Percentiles rank a stretch among this genome's conserved stretches.
Evolutionary conservation across 2,797 vertebrate species (phyloP).

Genomic region (Philypnodon macrostomus): DNA sequence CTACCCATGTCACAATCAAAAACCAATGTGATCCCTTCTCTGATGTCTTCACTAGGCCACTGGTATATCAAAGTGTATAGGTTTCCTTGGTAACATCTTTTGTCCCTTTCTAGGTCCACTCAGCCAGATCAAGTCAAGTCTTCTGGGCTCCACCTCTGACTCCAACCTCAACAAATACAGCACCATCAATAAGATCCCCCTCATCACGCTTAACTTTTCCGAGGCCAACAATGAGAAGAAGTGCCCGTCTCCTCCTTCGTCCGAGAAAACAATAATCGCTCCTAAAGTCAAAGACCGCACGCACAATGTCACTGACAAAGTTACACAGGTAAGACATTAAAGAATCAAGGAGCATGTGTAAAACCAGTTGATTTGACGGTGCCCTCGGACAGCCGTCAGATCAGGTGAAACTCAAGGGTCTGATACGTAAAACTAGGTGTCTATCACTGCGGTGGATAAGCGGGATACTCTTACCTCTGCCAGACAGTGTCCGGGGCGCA

Average conservation of each 20-base stretch:
- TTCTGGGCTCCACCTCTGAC: slow-evolving; percentile 95
- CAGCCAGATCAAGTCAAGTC: slow-evolving; percentile 96
- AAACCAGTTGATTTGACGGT: not conserved
- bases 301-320: slow-evolving; percentile 97
- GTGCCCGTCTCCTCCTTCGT: slow-evolving; percentile 90
- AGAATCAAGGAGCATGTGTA: not conserved
- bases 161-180: slow-evolving; percentile 98
- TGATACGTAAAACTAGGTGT: slow-evolving; percentile 47
- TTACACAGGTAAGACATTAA: slow-evolving; percentile 89
- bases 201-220: slow-evolving; percentile 97
- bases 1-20: slow-evolving; percentile 33
- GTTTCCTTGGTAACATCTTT: not conserved
- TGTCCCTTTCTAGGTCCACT: slow-evolving; percentile 83
- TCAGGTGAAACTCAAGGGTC: slow-evolving; percentile 42
- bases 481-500: slow-evolving; percentile 36
- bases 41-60: slow-evolving; percentile 10
- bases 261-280: slow-evolving; percentile 96
- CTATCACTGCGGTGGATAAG: slow-evolving; percentile 23
- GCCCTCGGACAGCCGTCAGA: slow-evolving; percentile 19
- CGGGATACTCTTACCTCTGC: slow-evolving; percentile 52
- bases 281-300: slow-evolving; percentile 96
- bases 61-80: too few species aligned
- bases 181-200: slow-evolving; percentile 98
- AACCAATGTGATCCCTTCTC: slow-evolving; percentile 15
- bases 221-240: slow-evolving; percentile 94